Percentiles rank a stretch among this genome's conserved stretches.
phyloP scores from a whole-genome alignment of 2,797 vertebrate species.

The Propithecus perrieri region DNA sequence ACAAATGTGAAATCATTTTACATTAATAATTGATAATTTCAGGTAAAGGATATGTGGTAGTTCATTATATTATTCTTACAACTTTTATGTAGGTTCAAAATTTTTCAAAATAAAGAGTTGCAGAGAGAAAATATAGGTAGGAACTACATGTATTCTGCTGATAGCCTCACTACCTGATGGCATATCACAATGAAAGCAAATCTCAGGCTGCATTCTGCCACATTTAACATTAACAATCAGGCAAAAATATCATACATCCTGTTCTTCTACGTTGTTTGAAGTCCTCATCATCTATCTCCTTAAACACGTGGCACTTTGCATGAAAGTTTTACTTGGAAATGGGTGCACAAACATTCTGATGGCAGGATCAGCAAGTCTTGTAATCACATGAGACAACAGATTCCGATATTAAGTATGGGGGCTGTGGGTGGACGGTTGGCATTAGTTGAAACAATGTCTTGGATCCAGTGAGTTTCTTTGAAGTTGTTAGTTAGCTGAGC shows the following conservation, averaged over 20 bases:
- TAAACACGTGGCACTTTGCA: background rate
- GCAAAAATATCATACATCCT: background rate
- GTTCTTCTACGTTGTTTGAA: background rate
- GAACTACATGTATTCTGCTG: background rate
- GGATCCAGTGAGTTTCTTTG: background rate
- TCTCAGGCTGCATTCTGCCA: background rate
- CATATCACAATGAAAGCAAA: conserved; percentile 38
- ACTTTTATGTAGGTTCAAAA: conserved; percentile 1
- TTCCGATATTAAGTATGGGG: background rate
- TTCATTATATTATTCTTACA: background rate
- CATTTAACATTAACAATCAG: background rate
- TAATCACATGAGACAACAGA: background rate
- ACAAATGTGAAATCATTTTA: background rate
- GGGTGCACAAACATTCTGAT: background rate
- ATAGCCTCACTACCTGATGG: background rate
- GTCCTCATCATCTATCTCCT: background rate
- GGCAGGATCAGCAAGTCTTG: background rate
- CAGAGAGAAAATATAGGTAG: background rate
- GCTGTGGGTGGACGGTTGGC: background rate
- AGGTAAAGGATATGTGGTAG: background rate
- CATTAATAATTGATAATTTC: background rate
- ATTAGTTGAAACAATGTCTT: background rate
- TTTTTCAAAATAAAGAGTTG: conserved; percentile 28
- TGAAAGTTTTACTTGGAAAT: background rate
- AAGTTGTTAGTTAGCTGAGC: background rate